Evolutionary conservation across 2,797 vertebrate species (phyloP).

Genomic region (Hemibagrus guttatus): DNA sequence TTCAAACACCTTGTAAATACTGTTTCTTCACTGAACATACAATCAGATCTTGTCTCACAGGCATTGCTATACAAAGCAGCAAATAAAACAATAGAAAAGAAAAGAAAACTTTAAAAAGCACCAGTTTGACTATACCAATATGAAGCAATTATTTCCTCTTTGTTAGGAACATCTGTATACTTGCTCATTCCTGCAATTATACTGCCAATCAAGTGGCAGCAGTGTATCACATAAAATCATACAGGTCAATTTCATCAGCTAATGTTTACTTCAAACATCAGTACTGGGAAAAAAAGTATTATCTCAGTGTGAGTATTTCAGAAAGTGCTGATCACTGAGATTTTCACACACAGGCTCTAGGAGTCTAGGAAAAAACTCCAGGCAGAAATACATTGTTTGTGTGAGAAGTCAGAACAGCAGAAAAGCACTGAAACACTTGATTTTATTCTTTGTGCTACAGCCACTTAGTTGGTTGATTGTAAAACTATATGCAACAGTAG

Average conservation of each 20-base stretch:
- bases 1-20: constrained; percentile 23
- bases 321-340: not conserved
- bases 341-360: not conserved
- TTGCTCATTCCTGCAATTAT: not conserved
- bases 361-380: not conserved
- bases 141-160: not conserved
- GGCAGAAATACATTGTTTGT: not conserved
- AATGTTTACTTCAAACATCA: not conserved
- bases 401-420: not conserved
- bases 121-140: constrained; percentile 3
- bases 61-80: constrained; percentile 15
- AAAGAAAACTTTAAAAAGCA: not conserved
- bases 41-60: constrained; percentile 26
- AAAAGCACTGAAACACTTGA: not conserved
- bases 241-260: not conserved
- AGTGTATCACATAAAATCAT: not conserved
- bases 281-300: not conserved
- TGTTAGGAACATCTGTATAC: not conserved
- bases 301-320: not conserved
- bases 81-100: not conserved
- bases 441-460: not conserved
- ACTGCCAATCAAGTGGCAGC: not conserved
- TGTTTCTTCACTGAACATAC: constrained; percentile 36
- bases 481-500: not conserved
- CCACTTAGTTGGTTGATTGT: not conserved